phyloP scores from a whole-genome alignment of 1,140 invertebrate species.

The Eciton burchellii region DNA sequence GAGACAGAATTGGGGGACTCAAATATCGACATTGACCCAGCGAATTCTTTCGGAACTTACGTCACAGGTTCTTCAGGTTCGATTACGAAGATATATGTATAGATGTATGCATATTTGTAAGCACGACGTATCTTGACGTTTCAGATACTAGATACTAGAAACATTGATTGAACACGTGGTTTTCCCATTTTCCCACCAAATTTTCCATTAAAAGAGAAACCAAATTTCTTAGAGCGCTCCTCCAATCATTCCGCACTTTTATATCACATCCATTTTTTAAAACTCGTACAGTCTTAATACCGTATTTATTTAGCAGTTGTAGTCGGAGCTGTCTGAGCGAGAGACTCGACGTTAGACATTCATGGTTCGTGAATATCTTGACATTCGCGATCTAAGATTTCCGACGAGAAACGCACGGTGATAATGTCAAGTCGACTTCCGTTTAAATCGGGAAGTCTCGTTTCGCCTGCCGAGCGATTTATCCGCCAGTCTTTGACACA shows the following conservation, averaged over 20 bases:
- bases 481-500: background rate
- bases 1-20: background rate
- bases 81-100: too few relatives aligned
- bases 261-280: background rate
- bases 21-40: background rate
- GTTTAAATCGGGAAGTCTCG: conserved; percentile 23
- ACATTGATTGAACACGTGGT: too few relatives aligned
- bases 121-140: too few relatives aligned
- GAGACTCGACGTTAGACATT: background rate
- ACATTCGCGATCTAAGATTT: conserved; percentile 23
- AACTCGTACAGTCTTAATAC: background rate
- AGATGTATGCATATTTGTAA: too few relatives aligned
- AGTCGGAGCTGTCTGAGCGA: background rate
- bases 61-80: too few relatives aligned
- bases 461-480: conserved; percentile 35
- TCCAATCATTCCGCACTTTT: too few relatives aligned
- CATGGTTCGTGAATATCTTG: too few relatives aligned
- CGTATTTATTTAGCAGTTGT: background rate
- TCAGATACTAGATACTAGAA: too few relatives aligned
- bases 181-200: too few relatives aligned
- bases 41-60: too few relatives aligned
- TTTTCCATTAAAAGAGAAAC: too few relatives aligned
- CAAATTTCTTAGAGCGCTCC: too few relatives aligned
- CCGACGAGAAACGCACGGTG: background rate
- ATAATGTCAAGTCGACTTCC: conserved; percentile 10